phyloP scores from a whole-genome alignment of 2,888 invertebrate genomes.

The Pristionchus japonicus region DNA sequence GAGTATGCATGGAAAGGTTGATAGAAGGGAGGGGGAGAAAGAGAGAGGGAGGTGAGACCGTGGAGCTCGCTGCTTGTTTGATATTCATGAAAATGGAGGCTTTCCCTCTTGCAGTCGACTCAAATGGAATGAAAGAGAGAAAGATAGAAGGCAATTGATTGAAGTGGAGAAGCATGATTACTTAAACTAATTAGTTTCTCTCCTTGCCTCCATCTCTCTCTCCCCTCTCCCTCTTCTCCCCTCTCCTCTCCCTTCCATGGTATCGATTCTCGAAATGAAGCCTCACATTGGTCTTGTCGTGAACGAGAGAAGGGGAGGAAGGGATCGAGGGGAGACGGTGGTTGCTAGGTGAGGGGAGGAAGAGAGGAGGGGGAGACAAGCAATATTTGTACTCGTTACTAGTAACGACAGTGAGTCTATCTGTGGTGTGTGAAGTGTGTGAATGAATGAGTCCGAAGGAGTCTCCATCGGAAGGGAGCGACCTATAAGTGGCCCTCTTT shows the following conservation, averaged over 20 bases:
- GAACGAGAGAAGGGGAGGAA: not conserved
- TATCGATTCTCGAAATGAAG: not conserved
- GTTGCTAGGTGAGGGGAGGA: not conserved
- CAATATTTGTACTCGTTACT: not conserved
- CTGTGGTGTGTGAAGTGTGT: not conserved
- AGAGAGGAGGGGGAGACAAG: not conserved
- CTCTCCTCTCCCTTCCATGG: not conserved
- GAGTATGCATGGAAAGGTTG: constrained; percentile 31
- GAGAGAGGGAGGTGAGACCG: not conserved
- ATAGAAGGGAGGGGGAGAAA: constrained; percentile 26
- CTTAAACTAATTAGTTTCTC: constrained; percentile 22
- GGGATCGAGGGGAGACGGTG: not conserved
- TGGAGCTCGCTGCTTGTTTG: constrained; percentile 1
- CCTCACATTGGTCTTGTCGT: not conserved
- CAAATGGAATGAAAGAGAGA: not conserved
- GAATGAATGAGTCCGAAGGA: no score
- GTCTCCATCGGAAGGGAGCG: not conserved
- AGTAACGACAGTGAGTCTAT: not conserved
- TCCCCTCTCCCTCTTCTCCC: not conserved
- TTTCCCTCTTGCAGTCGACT: not conserved
- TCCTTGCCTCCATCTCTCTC: not conserved
- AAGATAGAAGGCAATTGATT: not conserved
- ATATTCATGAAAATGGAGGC: constrained; percentile 19
- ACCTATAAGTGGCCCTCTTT: not conserved
- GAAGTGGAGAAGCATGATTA: constrained; percentile 4